These are phyloP conservation scores for Diabrotica virgifera DNA, from an alignment of 1,140 invertebrate genomes.

Conservation along the genomic window DNA sequence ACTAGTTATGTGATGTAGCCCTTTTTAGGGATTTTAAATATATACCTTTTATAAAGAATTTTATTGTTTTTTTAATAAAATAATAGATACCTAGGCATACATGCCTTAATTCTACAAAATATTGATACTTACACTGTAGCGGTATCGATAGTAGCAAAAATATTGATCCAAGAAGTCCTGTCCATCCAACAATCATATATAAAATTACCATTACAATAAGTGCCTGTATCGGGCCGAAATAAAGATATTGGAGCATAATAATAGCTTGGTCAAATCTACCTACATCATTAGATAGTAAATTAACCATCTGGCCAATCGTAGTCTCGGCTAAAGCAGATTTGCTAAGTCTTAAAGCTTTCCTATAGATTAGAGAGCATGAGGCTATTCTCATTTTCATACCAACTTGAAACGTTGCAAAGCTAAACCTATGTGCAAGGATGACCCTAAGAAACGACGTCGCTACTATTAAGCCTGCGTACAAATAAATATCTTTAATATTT, in stretches of 20 bases:
- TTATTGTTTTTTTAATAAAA: too few species aligned
- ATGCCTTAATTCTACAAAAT: not conserved
- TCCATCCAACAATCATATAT: constrained; percentile 67
- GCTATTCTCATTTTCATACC: constrained; percentile 81
- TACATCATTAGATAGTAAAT: constrained; percentile 82
- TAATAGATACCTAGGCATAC: too few species aligned
- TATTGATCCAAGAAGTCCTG: constrained; percentile 64
- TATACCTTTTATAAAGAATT: too few species aligned
- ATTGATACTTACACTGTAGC: constrained; percentile 63
- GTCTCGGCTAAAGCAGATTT: constrained; percentile 72
- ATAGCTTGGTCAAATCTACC: constrained; percentile 65
- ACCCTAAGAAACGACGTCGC: constrained; percentile 61
- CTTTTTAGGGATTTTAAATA: too few species aligned
- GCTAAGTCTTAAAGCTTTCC: constrained; percentile 71
- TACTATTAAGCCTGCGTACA: constrained; percentile 68
- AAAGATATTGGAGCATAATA: constrained; percentile 63
- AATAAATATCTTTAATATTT: constrained; percentile 56
- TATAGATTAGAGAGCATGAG: constrained; percentile 77
- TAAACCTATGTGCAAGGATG: constrained; percentile 72
- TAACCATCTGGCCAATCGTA: constrained; percentile 80
- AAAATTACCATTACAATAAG: constrained; percentile 70
- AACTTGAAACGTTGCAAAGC: constrained; percentile 69
- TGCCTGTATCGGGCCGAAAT: constrained; percentile 73
- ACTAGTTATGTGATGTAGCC: too few species aligned
- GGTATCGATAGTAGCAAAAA: constrained; percentile 81